Evolutionary conservation across 2,888 invertebrate genomes (phyloP), one percentile per base, ranked within the genome.

Genomic region (Drosophila putrida): DNA sequence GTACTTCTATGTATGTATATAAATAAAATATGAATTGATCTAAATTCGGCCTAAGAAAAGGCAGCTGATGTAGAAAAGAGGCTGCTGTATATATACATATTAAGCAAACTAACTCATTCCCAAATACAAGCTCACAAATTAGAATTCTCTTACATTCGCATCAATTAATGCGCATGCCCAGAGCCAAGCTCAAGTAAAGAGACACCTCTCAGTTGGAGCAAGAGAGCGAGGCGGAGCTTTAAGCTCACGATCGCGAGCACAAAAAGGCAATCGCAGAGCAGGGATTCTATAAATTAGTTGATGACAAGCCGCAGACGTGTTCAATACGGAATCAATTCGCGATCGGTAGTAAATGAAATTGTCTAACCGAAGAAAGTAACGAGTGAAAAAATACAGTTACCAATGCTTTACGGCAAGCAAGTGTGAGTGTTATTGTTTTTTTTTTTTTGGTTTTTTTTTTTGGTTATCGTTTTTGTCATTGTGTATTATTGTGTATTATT

Each of bases 171-270:
- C n/a, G 44, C 38, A 47, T 58, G 36, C 27, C 4, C 4, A 9
- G 53, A 68, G 68, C 41, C 43, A 20, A 38, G 53, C 68, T 59
- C 15, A 11, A 43, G 25, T 2, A 9, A 47, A 58, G 54, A 35
- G 39, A 13, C 4, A 31, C 53, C 60, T 44, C 15, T 28, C 10
- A 6, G 27, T 4, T 4, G 8, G 25, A 25, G 28, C 1, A 8
- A 33, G 25, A 44, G 39, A 13, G 35, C 25, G 25, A 54, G 8
- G 2, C 4, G 0, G 31, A 60, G 53, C 31, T 44, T 15, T 47
- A 43, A 38, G 61, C 65, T n/a, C 43, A 11, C 38, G 62, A 63
- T 59, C 71, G 36, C 20, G 9, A 20, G 53, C 46, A 58, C 71
- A 63, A 71, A 70, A 75, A 66, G 66, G 49, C 49, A 15, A 38